Percentiles rank a stretch among this genome's conserved stretches.
Conservation (phyloP, 2,113 vertebrate species). For the Eptesicus fuscus region DNA sequence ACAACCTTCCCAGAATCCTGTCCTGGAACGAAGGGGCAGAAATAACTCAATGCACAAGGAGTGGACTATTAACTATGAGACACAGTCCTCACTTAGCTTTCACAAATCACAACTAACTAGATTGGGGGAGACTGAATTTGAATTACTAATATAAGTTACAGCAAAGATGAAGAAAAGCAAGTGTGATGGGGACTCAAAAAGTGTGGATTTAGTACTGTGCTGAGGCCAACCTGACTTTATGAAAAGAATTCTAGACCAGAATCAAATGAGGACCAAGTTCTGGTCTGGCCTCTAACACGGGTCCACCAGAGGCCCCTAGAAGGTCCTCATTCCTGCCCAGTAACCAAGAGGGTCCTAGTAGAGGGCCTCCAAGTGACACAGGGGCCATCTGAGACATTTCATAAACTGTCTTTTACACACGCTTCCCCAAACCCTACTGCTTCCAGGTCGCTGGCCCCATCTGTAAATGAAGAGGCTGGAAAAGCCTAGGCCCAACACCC, state of each 20-base stretch:
- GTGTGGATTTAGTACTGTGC: neutral
- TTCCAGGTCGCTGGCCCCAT: slow-evolving; percentile 38
- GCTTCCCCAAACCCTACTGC: slow-evolving; percentile 55
- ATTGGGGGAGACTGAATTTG: neutral
- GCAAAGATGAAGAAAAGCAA: slow-evolving; percentile 1
- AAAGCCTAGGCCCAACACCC: neutral
- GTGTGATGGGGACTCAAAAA: neutral
- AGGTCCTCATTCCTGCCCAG: neutral
- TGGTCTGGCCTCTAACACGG: neutral
- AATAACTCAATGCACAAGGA: neutral
- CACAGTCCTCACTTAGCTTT: neutral
- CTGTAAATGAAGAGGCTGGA: neutral
- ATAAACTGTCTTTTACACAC: neutral
- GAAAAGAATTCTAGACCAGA: neutral
- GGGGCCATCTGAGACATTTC: neutral
- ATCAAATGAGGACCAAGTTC: neutral
- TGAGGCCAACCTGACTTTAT: neutral
- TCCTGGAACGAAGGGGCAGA: slow-evolving; percentile 81
- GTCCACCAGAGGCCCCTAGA: neutral
- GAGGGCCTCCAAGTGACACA: slow-evolving; percentile 6
- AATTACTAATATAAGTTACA: neutral
- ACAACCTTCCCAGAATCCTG: slow-evolving; percentile 99
- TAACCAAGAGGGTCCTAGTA: slow-evolving; percentile 18
- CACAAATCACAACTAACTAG: neutral
- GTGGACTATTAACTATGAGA: slow-evolving; percentile 11